Evolutionary conservation across 23 tunicate species (phyloP).

Genomic region (Phallusia fumigata): DNA sequence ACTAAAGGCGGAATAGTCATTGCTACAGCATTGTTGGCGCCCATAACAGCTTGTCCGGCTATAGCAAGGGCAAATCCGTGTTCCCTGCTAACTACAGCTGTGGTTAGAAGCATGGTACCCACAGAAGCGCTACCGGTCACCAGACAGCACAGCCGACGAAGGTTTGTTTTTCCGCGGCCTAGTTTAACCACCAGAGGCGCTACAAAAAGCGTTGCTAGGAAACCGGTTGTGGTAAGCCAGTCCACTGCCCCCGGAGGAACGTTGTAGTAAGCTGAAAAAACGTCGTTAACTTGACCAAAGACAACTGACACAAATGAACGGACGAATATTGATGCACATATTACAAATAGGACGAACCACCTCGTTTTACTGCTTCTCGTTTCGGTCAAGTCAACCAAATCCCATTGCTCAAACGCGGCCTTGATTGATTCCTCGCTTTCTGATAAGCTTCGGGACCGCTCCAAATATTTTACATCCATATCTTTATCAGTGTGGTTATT

Average conservation of each 20-base stretch:
- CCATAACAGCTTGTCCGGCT: slow-evolving; percentile 49
- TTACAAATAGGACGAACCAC: slow-evolving; percentile 42
- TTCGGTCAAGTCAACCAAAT: slow-evolving; percentile 1
- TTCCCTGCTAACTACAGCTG: slow-evolving; percentile 33
- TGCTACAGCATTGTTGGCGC: slow-evolving; percentile 55
- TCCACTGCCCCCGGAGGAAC: slow-evolving; percentile 53
- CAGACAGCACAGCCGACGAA: slow-evolving; percentile 37
- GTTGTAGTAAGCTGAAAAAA: slow-evolving; percentile 41
- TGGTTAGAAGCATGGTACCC: slow-evolving; percentile 41
- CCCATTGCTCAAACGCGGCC: neutral
- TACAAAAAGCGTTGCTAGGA: slow-evolving; percentile 35
- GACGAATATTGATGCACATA: slow-evolving; percentile 37
- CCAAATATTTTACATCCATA: neutral
- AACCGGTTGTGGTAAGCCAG: slow-evolving; percentile 59
- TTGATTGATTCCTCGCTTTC: neutral
- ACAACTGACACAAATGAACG: slow-evolving; percentile 70
- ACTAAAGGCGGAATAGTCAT: slow-evolving; percentile 56
- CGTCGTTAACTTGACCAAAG: slow-evolving; percentile 66
- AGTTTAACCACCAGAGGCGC: slow-evolving; percentile 21
- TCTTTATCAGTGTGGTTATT: neutral
- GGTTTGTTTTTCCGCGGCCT: slow-evolving; percentile 6
- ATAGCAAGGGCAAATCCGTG: slow-evolving; percentile 44
- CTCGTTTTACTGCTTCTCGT: slow-evolving; percentile 5
- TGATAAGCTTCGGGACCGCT: neutral
- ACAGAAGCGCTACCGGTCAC: slow-evolving; percentile 58